Percentiles rank a stretch among this genome's conserved stretches.
phyloP scores from a whole-genome alignment of 2,113 vertebrate species.

The Vanacampus margaritifer region DNA sequence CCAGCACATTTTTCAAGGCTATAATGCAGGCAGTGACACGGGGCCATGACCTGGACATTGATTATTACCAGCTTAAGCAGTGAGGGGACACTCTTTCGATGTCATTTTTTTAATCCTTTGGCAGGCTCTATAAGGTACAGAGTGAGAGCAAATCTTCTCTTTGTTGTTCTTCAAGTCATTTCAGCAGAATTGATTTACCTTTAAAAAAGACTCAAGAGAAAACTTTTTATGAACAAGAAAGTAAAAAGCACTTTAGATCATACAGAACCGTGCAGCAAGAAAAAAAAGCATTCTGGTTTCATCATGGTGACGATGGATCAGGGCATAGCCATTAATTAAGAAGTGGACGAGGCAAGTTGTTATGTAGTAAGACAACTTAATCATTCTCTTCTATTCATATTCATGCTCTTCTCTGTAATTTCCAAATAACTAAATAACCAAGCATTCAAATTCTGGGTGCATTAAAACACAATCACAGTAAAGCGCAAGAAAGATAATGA shows the following conservation, averaged over 20 bases:
- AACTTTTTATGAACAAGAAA: background rate
- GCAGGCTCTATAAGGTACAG: slow-evolving; percentile 17
- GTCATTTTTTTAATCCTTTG: slow-evolving; percentile 7
- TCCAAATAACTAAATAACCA: no score
- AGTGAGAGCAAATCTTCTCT: slow-evolving; percentile 29
- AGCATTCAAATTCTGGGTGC: no score
- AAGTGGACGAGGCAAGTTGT: no score
- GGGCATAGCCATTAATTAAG: background rate
- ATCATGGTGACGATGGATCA: background rate
- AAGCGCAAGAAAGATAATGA: no score
- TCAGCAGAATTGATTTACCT: slow-evolving; percentile 40
- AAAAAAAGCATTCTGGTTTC: background rate
- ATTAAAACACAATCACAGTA: no score
- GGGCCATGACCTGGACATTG: slow-evolving; percentile 26
- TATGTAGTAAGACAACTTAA: no score
- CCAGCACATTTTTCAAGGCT: slow-evolving; percentile 15
- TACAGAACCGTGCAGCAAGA: no score
- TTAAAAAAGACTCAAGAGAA: slow-evolving; percentile 19
- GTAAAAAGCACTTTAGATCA: background rate
- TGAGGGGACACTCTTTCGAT: slow-evolving; percentile 10
- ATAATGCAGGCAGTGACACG: slow-evolving; percentile 17
- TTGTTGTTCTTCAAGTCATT: slow-evolving; percentile 38
- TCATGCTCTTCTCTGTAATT: no score
- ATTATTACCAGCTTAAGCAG: slow-evolving; percentile 37
- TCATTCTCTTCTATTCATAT: no score